phyloP scores from a whole-genome alignment of 2,888 invertebrate species.

The Metacarcinus magister region DNA sequence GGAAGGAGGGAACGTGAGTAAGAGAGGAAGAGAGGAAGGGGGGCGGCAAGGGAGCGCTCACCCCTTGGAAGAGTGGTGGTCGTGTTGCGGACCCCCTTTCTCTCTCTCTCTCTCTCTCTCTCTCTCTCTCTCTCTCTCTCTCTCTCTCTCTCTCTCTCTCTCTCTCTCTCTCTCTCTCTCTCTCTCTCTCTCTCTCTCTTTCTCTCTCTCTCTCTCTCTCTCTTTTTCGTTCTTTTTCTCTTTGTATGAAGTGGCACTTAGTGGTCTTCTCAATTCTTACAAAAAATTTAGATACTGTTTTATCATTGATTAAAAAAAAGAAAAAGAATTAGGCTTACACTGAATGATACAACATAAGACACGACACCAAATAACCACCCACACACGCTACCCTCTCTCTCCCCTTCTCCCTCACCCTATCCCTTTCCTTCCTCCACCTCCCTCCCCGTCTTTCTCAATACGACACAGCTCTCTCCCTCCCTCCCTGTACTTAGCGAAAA shows the following conservation, averaged over 20 bases:
- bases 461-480: background rate
- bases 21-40: background rate
- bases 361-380: background rate
- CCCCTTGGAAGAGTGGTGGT: background rate
- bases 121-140: conserved; percentile 52
- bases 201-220: conserved; percentile 59
- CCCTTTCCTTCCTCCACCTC: background rate
- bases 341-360: background rate
- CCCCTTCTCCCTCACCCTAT: background rate
- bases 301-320: background rate
- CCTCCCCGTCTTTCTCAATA: background rate
- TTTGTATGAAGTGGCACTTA: background rate
- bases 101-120: conserved; percentile 38
- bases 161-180: conserved; percentile 43
- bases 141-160: conserved; percentile 44
- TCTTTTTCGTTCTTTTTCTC: conserved; percentile 52
- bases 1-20: background rate
- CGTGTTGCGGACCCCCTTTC: background rate
- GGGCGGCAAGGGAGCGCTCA: background rate
- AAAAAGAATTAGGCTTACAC: background rate
- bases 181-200: conserved; percentile 7
- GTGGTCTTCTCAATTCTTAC: background rate
- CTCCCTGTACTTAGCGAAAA: conserved; percentile 36
- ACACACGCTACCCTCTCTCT: background rate
- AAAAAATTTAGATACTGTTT: too few relatives aligned